Evolutionary conservation across 2,797 vertebrate genomes (phyloP).

Genomic region (Sciurus carolinensis): DNA sequence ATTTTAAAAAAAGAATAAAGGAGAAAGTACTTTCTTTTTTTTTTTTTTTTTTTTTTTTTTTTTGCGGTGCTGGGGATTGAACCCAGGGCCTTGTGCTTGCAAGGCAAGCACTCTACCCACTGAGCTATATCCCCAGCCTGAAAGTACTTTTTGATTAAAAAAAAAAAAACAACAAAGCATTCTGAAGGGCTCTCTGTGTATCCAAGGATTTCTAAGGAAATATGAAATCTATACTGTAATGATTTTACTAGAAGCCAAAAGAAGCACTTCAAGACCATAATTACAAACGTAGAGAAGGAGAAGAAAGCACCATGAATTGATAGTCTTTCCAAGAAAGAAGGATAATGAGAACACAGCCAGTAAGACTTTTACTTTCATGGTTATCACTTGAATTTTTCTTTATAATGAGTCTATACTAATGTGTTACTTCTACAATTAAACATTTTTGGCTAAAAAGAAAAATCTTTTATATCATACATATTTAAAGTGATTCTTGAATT

Average conservation of each 20-base stretch:
- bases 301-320: not conserved
- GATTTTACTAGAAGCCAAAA: not conserved
- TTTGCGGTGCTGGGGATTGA: too few species aligned
- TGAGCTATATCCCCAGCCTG: too few species aligned
- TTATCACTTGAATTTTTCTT: slow-evolving; percentile 29
- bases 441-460: slow-evolving; percentile 42
- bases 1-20: too few species aligned
- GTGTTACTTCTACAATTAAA: slow-evolving; percentile 27
- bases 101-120: too few species aligned
- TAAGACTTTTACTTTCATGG: not conserved
- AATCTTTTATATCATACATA: not conserved
- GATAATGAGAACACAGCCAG: not conserved
- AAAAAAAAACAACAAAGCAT: not conserved
- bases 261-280: not conserved
- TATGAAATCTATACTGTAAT: not conserved
- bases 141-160: too few species aligned
- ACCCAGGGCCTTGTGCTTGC: too few species aligned
- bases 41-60: too few species aligned
- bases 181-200: not conserved
- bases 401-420: not conserved
- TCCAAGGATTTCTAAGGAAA: slow-evolving; percentile 46
- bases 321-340: not conserved
- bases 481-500: slow-evolving; percentile 52
- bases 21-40: too few species aligned
- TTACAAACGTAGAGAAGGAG: not conserved